Conservation (phyloP, 2,113 vertebrate genomes). For the Cranoglanis bouderius region DNA sequence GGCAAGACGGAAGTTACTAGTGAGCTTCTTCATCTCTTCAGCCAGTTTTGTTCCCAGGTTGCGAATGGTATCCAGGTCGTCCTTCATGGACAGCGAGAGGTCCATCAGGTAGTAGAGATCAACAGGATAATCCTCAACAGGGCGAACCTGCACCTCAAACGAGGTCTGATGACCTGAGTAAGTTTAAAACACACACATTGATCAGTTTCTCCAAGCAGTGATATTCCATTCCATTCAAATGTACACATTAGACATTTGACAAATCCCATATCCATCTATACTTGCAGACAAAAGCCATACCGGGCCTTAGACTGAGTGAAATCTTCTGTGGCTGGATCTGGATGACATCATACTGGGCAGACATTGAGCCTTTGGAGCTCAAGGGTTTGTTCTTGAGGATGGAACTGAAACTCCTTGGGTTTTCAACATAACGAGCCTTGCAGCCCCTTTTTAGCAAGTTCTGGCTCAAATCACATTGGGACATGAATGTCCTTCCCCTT, state of each 20-base stretch:
- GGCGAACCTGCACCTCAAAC: slow-evolving; percentile 91
- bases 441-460: slow-evolving; percentile 85
- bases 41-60: slow-evolving; percentile 92
- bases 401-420: slow-evolving; percentile 74
- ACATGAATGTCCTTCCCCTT: slow-evolving; percentile 74
- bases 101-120: slow-evolving; percentile 99
- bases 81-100: slow-evolving; percentile 97
- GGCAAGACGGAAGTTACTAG: slow-evolving; percentile 95
- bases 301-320: slow-evolving; percentile 83
- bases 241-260: not conserved
- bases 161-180: slow-evolving; percentile 81
- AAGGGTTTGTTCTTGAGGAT: slow-evolving; percentile 76
- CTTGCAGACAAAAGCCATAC: slow-evolving; percentile 66
- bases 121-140: slow-evolving; percentile 96
- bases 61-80: slow-evolving; percentile 91
- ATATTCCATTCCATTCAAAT: not conserved
- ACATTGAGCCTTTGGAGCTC: slow-evolving; percentile 83
- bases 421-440: slow-evolving; percentile 72
- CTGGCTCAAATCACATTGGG: slow-evolving; percentile 83
- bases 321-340: slow-evolving; percentile 91
- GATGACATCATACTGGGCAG: slow-evolving; percentile 75
- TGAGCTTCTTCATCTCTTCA: slow-evolving; percentile 93
- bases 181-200: not conserved
- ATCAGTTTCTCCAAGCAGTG: not conserved
- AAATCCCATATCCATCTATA: not conserved